phyloP scores from a whole-genome alignment of 2,113 vertebrate species.

The Neolamprologus tretocephalus region DNA sequence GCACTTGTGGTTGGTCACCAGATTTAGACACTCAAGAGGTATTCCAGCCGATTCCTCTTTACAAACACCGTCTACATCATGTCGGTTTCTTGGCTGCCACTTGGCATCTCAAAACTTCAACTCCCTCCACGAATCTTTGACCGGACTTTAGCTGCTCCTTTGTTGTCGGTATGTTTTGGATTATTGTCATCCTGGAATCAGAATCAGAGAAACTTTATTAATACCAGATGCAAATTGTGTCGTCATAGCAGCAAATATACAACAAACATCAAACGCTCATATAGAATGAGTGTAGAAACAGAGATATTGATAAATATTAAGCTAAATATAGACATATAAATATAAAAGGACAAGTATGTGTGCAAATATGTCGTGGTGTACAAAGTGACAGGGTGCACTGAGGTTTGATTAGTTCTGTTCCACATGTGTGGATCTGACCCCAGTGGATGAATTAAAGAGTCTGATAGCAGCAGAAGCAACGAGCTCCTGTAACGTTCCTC shows the following conservation, averaged over 20 bases:
- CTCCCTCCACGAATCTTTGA: background rate
- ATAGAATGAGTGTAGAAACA: background rate
- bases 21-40: background rate
- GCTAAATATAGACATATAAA: background rate
- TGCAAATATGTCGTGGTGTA: fast-evolving
- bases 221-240: background rate
- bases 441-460: background rate
- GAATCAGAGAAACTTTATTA: background rate
- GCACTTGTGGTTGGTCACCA: background rate
- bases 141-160: background rate
- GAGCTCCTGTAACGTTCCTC: fast-evolving
- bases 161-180: background rate
- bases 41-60: background rate
- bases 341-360: background rate
- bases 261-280: background rate
- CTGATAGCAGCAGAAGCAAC: background rate
- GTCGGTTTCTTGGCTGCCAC: background rate
- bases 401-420: background rate
- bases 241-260: fast-evolving
- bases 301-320: background rate
- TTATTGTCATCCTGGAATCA: background rate
- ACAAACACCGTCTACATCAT: background rate
- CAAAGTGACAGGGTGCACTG: background rate
- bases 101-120: background rate
- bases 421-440: background rate